Evolutionary conservation across 2,113 vertebrate genomes (phyloP).

Genomic region (Electrona antarctica): DNA sequence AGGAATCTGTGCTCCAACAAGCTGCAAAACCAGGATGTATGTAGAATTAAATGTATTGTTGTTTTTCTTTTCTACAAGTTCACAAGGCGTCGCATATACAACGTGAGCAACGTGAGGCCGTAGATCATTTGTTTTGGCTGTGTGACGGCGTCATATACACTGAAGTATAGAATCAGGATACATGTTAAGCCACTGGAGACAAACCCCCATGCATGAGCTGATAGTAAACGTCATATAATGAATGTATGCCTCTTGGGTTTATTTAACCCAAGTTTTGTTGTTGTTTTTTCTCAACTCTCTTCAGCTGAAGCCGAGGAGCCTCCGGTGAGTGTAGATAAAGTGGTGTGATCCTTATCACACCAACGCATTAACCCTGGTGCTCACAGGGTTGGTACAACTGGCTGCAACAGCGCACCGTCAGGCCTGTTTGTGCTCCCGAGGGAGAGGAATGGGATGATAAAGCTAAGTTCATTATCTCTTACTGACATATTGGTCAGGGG

Average conservation of each 20-base stretch:
- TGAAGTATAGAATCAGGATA: too few species aligned
- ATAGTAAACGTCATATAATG: slow-evolving; percentile 29
- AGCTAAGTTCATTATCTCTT: slow-evolving; percentile 69
- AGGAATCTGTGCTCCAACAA: too few species aligned
- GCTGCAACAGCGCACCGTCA: background rate
- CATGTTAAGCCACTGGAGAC: too few species aligned
- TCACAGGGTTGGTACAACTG: too few species aligned
- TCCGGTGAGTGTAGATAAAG: slow-evolving; percentile 46
- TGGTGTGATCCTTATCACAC: slow-evolving; percentile 53
- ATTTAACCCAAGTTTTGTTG: slow-evolving; percentile 20
- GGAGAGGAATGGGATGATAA: slow-evolving; percentile 57
- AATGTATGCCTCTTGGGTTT: slow-evolving; percentile 27
- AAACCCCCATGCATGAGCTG: too few species aligned
- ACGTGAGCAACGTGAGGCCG: too few species aligned
- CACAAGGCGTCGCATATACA: too few species aligned
- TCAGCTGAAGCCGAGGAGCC: slow-evolving; percentile 29
- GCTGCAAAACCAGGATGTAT: too few species aligned
- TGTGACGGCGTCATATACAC: too few species aligned
- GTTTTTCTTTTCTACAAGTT: too few species aligned
- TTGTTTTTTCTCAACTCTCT: slow-evolving; percentile 19
- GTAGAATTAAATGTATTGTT: too few species aligned
- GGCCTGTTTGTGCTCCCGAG: slow-evolving; percentile 11
- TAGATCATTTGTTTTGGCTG: too few species aligned
- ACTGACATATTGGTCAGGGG: slow-evolving; percentile 62
- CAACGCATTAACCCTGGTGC: slow-evolving; percentile 42